Conservation (phyloP, 1,140 invertebrate genomes). For the Cydia splendana region DNA sequence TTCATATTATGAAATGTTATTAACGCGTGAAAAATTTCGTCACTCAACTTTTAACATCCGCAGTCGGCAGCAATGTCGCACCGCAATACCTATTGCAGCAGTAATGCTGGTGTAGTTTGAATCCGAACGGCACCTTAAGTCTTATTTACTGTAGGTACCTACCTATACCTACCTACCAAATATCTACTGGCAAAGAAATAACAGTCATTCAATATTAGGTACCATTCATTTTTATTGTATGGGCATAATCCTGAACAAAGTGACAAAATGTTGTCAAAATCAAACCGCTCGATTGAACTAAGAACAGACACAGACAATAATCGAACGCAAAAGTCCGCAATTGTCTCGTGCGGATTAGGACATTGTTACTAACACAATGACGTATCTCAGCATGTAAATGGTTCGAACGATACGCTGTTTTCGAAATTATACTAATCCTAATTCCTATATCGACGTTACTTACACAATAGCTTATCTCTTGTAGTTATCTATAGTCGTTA, state of each 20-base stretch:
- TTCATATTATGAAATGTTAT: too few relatives aligned
- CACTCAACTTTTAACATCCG: too few relatives aligned
- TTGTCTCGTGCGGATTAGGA: slow-evolving; percentile 69
- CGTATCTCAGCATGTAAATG: not conserved
- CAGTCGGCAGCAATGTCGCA: too few relatives aligned
- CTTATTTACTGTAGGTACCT: too few relatives aligned
- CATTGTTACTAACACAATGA: not conserved
- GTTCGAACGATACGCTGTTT: not conserved
- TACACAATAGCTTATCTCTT: not conserved
- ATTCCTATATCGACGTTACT: not conserved
- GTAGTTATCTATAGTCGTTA: not conserved
- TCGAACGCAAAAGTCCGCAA: slow-evolving; percentile 59
- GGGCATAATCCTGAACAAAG: slow-evolving; percentile 18
- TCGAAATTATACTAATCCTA: not conserved
- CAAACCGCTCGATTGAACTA: slow-evolving; percentile 57
- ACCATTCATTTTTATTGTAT: too few relatives aligned
- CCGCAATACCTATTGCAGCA: too few relatives aligned
- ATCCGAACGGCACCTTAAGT: too few relatives aligned
- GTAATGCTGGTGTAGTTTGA: too few relatives aligned
- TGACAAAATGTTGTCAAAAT: slow-evolving; percentile 40
- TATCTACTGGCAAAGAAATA: not conserved
- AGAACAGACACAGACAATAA: slow-evolving; percentile 53
- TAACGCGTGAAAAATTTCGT: too few relatives aligned
- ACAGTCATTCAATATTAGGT: not conserved
- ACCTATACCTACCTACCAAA: too few relatives aligned